Conservation (phyloP, 2,888 invertebrate species). For the Orthonevra nobilis region DNA sequence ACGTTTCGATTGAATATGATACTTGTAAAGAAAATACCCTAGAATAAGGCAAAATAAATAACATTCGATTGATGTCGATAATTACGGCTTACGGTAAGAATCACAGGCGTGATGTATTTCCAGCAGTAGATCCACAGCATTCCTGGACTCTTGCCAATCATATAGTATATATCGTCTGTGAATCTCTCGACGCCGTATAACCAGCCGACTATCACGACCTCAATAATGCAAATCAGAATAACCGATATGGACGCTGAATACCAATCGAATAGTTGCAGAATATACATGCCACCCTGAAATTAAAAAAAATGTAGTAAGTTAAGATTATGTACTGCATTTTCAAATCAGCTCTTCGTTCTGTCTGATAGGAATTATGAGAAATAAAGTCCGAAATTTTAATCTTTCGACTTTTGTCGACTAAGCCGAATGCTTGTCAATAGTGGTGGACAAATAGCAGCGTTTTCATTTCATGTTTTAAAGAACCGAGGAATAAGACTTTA, state of each 20-base stretch:
- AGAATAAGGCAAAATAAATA: too few species aligned
- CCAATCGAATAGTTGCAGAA: slow-evolving; percentile 90
- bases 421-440: too few species aligned
- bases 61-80: too few species aligned
- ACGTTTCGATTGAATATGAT: slow-evolving; percentile 83
- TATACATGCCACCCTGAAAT: slow-evolving; percentile 94
- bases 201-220: slow-evolving; percentile 90
- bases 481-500: too few species aligned
- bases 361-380: too few species aligned
- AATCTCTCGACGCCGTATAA: slow-evolving; percentile 87
- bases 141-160: slow-evolving; percentile 84
- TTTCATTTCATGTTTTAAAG: too few species aligned
- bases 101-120: slow-evolving; percentile 86
- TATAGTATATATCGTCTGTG: slow-evolving; percentile 86
- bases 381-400: not conserved
- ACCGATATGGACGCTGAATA: slow-evolving; percentile 92
- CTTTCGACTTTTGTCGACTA: too few species aligned
- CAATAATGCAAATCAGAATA: slow-evolving; percentile 88
- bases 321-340: too few species aligned
- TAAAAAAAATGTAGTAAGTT: too few species aligned
- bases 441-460: too few species aligned
- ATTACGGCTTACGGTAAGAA: slow-evolving; percentile 83
- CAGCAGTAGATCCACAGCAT: slow-evolving; percentile 87
- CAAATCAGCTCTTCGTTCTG: too few species aligned
- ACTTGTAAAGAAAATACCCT: slow-evolving; percentile 86